A percentile compares a stretch with the other conserved stretches of the same genome.
Evolutionary conservation across 2,113 vertebrate species (phyloP).

Genomic region (Hemicordylus capensis): DNA sequence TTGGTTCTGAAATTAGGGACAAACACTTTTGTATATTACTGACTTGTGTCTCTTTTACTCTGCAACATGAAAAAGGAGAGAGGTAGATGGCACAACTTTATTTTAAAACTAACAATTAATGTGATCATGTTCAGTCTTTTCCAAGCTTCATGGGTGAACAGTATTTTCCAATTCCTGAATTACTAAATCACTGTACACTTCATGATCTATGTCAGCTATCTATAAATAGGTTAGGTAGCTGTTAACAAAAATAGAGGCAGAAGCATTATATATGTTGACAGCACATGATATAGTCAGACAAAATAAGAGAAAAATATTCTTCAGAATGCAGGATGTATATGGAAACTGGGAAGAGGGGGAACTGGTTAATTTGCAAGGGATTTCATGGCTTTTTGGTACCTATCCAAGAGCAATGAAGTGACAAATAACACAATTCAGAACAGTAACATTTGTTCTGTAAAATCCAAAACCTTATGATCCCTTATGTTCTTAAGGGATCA

Average conservation of each 20-base stretch:
- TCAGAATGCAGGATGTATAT: not conserved
- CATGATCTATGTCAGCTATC: not conserved
- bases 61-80: not conserved
- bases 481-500: too few species aligned
- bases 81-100: too few species aligned
- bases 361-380: constrained; percentile 2
- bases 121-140: not conserved
- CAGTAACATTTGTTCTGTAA: not conserved
- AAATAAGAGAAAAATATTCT: not conserved
- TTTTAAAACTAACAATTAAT: not conserved
- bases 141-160: not conserved
- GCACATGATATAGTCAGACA: not conserved
- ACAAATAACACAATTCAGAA: not conserved
- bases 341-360: not conserved
- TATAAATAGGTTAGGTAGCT: not conserved
- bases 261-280: not conserved
- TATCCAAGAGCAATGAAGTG: not conserved
- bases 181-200: not conserved
- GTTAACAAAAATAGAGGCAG: not conserved
- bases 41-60: not conserved
- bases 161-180: constrained; percentile 10
- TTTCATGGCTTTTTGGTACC: not conserved
- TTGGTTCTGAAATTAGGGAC: not conserved
- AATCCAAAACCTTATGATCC: too few species aligned
- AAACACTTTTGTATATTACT: not conserved